Percentiles rank a stretch among this genome's conserved stretches.
Evolutionary conservation across 2,113 vertebrate species (phyloP).

Genomic region (Machaerirhynchus nigripectus): DNA sequence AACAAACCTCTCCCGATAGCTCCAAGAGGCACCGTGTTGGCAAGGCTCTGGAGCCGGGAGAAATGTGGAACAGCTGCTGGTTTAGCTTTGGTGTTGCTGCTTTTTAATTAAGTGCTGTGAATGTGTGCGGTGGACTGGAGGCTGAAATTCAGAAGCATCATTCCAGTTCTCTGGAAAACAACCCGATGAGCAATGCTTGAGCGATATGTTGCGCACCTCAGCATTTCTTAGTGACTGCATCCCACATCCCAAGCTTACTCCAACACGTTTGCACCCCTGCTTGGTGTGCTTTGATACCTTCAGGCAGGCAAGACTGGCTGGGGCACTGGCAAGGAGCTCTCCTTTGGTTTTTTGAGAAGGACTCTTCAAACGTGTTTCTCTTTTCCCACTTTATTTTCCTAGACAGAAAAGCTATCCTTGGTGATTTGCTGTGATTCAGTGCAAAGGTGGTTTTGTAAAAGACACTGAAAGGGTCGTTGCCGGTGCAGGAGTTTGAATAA

Average conservation of each 20-base stretch:
- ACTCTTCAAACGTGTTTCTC: not conserved
- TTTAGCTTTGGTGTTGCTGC: not conserved
- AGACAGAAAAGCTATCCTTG: not conserved
- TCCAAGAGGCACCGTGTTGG: not conserved
- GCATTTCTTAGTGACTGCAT: not conserved
- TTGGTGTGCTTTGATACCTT: accelerated
- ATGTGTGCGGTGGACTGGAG: not conserved
- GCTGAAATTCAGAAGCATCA: not conserved
- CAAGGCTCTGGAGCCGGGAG: not conserved
- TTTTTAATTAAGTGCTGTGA: not conserved
- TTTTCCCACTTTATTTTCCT: not conserved
- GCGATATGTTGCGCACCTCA: not conserved
- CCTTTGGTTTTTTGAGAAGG: not conserved
- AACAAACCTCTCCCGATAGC: not conserved
- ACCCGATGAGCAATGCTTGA: not conserved
- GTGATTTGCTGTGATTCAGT: not conserved
- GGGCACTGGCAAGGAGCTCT: not conserved
- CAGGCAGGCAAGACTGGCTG: not conserved
- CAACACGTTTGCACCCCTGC: not conserved
- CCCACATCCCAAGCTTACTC: not conserved
- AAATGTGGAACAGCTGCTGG: not conserved
- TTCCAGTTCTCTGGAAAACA: not conserved
- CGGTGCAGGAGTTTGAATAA: not conserved
- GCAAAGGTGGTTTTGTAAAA: not conserved
- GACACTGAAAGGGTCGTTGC: not conserved